These are phyloP conservation scores for Threskiornis aethiopicus DNA, from an alignment of 2,797 vertebrate species.

Conservation along the genomic window DNA sequence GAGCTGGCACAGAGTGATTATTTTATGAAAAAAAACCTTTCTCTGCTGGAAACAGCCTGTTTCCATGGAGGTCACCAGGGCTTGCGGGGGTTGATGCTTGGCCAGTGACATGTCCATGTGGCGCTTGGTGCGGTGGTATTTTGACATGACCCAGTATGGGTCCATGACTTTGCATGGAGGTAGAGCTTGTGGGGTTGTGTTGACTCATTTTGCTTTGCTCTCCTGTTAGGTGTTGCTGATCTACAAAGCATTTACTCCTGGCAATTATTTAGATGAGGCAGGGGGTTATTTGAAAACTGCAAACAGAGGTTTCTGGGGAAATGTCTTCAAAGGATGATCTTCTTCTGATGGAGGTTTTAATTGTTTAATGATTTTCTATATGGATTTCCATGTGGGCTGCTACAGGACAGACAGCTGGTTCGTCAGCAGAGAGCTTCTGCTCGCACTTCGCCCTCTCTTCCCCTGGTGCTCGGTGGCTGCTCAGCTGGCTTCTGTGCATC, in stretches of 20 bases:
- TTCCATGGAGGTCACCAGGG: background rate
- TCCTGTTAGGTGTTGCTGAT: background rate
- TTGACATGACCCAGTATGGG: accelerated
- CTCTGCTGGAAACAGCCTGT: background rate
- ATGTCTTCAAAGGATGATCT: slow-evolving; percentile 37
- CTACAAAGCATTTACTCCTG: background rate
- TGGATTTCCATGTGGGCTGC: background rate
- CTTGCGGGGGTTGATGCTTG: accelerated
- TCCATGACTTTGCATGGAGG: background rate
- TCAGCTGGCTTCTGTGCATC: background rate
- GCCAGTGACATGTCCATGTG: background rate
- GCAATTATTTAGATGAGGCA: background rate
- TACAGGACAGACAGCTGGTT: background rate
- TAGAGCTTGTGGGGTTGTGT: background rate
- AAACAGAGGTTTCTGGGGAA: background rate
- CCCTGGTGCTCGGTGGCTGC: accelerated
- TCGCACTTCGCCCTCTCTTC: background rate
- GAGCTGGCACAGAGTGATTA: background rate
- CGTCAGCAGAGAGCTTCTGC: background rate
- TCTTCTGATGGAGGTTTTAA: slow-evolving; percentile 20
- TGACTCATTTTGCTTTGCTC: background rate
- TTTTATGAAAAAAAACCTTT: background rate
- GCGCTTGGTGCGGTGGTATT: accelerated
- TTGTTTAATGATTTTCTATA: slow-evolving; percentile 56
- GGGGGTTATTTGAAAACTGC: background rate